Percentiles rank a stretch among this genome's conserved stretches.
Conservation (phyloP, 2,888 invertebrate genomes). For the Choreutis nemorana region DNA sequence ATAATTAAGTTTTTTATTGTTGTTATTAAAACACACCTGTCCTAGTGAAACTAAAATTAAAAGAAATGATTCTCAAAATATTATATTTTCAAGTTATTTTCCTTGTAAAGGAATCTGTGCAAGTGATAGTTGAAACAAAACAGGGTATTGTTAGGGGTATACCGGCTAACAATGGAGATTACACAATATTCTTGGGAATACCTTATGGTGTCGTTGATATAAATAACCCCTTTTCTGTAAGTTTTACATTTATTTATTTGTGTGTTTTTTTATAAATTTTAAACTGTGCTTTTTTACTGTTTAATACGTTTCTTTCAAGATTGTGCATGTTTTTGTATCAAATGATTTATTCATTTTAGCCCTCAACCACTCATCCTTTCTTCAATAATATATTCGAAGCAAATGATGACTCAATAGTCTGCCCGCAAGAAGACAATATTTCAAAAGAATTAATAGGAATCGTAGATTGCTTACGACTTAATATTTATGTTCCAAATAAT, state of each 20-base stretch:
- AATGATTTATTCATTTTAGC: conserved; percentile 17
- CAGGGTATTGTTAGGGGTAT: conserved; percentile 31
- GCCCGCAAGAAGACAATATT: conserved; percentile 24
- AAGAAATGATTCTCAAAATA: no score
- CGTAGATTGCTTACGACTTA: conserved; percentile 64
- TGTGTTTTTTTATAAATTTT: not conserved
- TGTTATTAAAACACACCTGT: no score
- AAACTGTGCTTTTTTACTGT: not conserved
- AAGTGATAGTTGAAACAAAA: no score
- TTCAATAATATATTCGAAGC: conserved; percentile 16
- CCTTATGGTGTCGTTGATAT: conserved; percentile 30
- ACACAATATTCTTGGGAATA: conserved; percentile 37
- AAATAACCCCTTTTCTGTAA: conserved; percentile 35
- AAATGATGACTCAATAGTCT: conserved; percentile 19
- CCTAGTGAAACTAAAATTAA: no score
- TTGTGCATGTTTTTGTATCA: conserved; percentile 1
- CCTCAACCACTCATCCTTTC: conserved; percentile 10
- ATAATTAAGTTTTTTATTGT: no score
- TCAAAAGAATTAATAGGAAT: conserved; percentile 23
- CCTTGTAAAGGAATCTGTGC: no score
- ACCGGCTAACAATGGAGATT: conserved; percentile 25
- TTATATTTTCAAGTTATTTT: no score
- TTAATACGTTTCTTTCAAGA: conserved; percentile 3
- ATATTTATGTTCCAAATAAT: conserved; percentile 29
- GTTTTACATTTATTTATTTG: conserved; percentile 11